These are phyloP conservation scores for Drosophila tsacasi DNA, from an alignment of 1,140 invertebrate genomes.

Conservation along the genomic window DNA sequence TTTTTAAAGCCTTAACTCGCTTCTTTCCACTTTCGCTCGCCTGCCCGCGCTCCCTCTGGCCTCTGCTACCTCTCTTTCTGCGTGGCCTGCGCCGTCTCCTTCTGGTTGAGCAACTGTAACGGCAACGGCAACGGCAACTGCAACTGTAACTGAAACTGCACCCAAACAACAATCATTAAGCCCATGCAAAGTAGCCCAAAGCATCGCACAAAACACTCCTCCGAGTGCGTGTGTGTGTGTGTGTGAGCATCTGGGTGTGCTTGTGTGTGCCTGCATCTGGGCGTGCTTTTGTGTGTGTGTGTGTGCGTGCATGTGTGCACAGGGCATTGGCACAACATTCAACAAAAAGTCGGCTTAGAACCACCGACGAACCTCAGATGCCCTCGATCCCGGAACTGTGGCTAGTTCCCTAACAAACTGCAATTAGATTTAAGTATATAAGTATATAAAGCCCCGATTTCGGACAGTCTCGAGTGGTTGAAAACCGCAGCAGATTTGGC, in stretches of 20 bases:
- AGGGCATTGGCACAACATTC: constrained; percentile 46
- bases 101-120: constrained; percentile 42
- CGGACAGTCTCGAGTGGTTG: constrained; percentile 2
- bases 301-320: constrained; percentile 2
- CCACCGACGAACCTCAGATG: constrained; percentile 27
- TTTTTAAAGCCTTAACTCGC: constrained; percentile 50
- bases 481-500: constrained; percentile 15
- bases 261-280: background rate
- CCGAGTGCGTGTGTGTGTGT: constrained; percentile 3
- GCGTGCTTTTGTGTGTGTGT: constrained; percentile 4
- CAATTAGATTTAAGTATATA: constrained; percentile 1
- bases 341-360: background rate
- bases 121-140: constrained; percentile 28
- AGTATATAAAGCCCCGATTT: background rate
- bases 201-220: constrained; percentile 46
- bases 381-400: constrained; percentile 5
- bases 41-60: background rate
- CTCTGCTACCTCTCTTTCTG: constrained; percentile 9
- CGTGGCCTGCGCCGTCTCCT: background rate
- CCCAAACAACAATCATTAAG: constrained; percentile 78
- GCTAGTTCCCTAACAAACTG: background rate
- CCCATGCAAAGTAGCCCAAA: constrained; percentile 69
- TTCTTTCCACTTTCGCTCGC: constrained; percentile 1
- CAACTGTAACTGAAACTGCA: constrained; percentile 68
- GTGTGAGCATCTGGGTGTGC: constrained; percentile 6